Percentiles rank a stretch among this genome's conserved stretches.
These are phyloP conservation scores for Octomys mimax DNA, from an alignment of 2,797 vertebrate species.

Conservation along the genomic window DNA sequence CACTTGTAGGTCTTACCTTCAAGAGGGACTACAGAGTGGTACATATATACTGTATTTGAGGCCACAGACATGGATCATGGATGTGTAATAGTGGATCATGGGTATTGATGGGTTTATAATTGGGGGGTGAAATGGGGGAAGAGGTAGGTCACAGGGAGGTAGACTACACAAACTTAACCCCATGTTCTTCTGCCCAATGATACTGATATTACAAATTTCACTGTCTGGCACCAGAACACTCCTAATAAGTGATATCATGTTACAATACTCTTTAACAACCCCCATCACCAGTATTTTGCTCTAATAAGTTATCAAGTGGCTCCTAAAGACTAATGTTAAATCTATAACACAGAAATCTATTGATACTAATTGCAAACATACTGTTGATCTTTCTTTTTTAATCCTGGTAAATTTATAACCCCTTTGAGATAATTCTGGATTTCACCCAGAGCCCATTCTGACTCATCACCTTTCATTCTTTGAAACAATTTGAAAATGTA, in stretches of 20 bases:
- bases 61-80: background rate
- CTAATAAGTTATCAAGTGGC: background rate
- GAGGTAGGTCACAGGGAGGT: background rate
- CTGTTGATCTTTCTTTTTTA: background rate
- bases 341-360: background rate
- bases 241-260: background rate
- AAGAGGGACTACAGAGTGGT: background rate
- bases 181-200: background rate
- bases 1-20: background rate
- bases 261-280: background rate
- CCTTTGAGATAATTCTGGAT: background rate
- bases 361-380: background rate
- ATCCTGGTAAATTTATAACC: background rate
- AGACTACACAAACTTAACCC: background rate
- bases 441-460: background rate
- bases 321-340: background rate
- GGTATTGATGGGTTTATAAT: background rate
- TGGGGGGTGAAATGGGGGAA: background rate
- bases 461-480: background rate
- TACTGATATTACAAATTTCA: background rate
- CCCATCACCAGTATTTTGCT: background rate
- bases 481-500: slow-evolving; percentile 9
- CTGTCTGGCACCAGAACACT: background rate
- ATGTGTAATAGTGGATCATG: background rate
- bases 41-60: background rate